Conservation (phyloP, 2,888 invertebrate species). For the Drosophila helvetica region DNA sequence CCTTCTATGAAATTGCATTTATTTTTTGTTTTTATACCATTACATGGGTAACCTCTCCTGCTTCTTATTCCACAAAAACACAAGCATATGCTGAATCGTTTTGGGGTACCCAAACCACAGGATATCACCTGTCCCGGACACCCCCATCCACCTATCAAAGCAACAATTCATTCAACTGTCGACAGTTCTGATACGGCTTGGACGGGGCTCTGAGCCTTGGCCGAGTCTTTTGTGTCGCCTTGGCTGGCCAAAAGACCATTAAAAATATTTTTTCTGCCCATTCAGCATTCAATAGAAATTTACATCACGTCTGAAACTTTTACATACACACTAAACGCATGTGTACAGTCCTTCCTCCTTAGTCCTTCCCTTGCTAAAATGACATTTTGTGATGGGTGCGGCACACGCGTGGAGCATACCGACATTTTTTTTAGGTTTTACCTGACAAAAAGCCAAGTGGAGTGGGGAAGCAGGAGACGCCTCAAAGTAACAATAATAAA, state of each 20-base stretch:
- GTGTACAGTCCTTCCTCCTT: neutral
- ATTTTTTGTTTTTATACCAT: too few species aligned
- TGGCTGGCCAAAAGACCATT: constrained; percentile 66
- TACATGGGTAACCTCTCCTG: constrained; percentile 21
- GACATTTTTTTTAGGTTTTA: constrained; percentile 74
- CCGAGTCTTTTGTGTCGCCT: constrained; percentile 29
- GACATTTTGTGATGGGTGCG: constrained; percentile 72
- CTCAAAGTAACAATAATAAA: constrained; percentile 71
- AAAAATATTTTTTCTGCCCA: constrained; percentile 78
- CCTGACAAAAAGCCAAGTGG: constrained; percentile 51
- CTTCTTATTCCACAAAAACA: constrained; percentile 32
- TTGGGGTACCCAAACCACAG: constrained; percentile 15
- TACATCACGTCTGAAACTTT: constrained; percentile 79
- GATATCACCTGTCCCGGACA: constrained; percentile 24
- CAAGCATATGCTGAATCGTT: constrained; percentile 30
- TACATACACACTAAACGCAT: constrained; percentile 51
- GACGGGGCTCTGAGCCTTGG: constrained; percentile 5
- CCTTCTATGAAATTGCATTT: constrained; percentile 7
- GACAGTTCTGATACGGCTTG: constrained; percentile 25
- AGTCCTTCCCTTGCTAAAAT: constrained; percentile 50
- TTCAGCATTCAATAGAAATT: constrained; percentile 80
- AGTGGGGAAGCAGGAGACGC: constrained; percentile 24
- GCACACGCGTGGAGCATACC: constrained; percentile 70
- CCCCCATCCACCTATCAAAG: constrained; percentile 2
- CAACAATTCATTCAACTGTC: constrained; percentile 45